A percentile compares a stretch with the other conserved stretches of the same genome.
Conservation (phyloP, 1,140 invertebrate genomes). For the Psix sp. region DNA sequence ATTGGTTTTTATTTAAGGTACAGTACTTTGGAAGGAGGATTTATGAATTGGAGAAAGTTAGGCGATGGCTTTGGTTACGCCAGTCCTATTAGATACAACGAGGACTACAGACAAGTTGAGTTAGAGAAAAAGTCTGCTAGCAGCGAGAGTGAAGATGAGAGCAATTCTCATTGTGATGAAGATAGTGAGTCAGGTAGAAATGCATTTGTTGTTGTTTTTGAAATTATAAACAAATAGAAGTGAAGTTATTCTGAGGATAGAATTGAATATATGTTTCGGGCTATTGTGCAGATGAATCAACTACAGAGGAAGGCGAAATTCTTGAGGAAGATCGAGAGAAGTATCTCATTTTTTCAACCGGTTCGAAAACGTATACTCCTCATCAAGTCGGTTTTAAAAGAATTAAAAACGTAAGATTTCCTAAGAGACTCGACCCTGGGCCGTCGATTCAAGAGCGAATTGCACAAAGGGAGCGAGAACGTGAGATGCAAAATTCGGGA, state of each 20-base stretch:
- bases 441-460: conserved; percentile 83
- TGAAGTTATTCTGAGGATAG: too few relatives aligned
- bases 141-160: conserved; percentile 69
- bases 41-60: conserved; percentile 77
- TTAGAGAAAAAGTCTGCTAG: conserved; percentile 68
- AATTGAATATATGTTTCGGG: background rate
- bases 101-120: conserved; percentile 79
- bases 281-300: conserved; percentile 63
- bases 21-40: conserved; percentile 74
- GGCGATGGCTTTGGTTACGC: conserved; percentile 77
- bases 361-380: conserved; percentile 89
- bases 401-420: conserved; percentile 85
- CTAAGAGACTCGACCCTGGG: conserved; percentile 82
- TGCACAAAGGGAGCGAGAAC: conserved; percentile 78
- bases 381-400: conserved; percentile 92
- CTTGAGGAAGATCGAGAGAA: conserved; percentile 81
- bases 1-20: conserved; percentile 58
- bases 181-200: conserved; percentile 61
- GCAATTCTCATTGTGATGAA: conserved; percentile 36
- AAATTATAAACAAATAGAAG: too few relatives aligned
- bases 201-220: too few relatives aligned
- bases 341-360: conserved; percentile 91
- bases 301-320: conserved; percentile 75
- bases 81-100: conserved; percentile 79
- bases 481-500: conserved; percentile 73